Evolutionary conservation across 2,113 vertebrate species (phyloP).

Genomic region (Circaetus gallicus): DNA sequence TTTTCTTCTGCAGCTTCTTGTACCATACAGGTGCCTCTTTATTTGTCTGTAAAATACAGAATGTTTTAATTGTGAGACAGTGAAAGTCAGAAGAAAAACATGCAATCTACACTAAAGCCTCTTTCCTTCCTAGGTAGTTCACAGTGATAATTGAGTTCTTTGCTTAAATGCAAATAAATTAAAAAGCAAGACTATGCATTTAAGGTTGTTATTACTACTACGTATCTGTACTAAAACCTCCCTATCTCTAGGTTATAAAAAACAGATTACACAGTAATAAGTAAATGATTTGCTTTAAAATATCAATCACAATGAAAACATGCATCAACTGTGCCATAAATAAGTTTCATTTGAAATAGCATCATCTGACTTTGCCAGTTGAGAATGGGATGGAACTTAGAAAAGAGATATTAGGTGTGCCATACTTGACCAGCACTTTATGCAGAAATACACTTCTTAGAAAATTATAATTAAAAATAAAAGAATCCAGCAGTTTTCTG

Average conservation of each 20-base stretch:
- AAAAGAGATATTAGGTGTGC: background rate
- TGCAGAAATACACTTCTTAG: background rate
- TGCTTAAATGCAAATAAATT: background rate
- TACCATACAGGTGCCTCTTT: slow-evolving; percentile 82
- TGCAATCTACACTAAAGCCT: background rate
- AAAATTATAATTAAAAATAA: background rate
- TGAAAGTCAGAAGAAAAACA: background rate
- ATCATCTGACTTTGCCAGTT: background rate
- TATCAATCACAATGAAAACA: background rate
- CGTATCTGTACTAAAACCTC: background rate
- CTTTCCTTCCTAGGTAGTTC: background rate
- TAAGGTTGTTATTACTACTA: background rate
- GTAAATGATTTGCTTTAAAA: background rate
- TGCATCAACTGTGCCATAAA: background rate
- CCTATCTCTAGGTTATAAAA: background rate
- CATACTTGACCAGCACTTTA: background rate
- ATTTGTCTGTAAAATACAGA: slow-evolving; percentile 83
- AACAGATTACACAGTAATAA: background rate
- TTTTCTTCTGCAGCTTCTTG: slow-evolving; percentile 77
- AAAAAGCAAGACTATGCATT: background rate
- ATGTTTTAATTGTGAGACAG: background rate
- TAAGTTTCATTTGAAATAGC: background rate
- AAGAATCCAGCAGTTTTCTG: background rate
- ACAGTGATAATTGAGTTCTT: background rate
- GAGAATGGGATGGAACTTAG: background rate